Conservation (phyloP, 1,140 invertebrate genomes). For the Adoxophyes honmai region DNA sequence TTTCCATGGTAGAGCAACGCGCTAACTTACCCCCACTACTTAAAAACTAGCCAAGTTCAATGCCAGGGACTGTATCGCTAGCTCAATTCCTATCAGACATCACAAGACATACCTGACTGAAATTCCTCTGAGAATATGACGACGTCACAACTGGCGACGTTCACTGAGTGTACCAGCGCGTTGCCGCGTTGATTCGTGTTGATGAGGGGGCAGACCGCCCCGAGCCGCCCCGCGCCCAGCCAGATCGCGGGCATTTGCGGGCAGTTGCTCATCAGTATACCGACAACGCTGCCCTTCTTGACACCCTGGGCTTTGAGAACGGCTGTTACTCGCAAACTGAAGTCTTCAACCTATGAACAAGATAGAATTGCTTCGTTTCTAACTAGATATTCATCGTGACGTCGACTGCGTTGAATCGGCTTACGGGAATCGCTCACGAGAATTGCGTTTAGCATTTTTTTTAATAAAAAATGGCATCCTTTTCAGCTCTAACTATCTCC, state of each 20-base stretch:
- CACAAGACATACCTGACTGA: slow-evolving; percentile 78
- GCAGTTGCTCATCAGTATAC: slow-evolving; percentile 91
- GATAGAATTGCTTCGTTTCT: too few relatives aligned
- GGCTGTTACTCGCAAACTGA: slow-evolving; percentile 91
- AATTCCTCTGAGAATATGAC: slow-evolving; percentile 89
- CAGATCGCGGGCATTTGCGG: slow-evolving; percentile 92
- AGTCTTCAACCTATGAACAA: slow-evolving; percentile 93
- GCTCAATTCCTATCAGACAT: too few relatives aligned
- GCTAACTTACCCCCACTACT: too few relatives aligned
- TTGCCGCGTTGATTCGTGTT: slow-evolving; percentile 92
- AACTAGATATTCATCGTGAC: too few relatives aligned
- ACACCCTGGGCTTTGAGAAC: slow-evolving; percentile 88
- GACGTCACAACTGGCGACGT: slow-evolving; percentile 86
- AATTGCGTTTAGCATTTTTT: too few relatives aligned
- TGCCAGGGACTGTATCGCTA: too few relatives aligned
- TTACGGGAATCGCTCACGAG: too few relatives aligned
- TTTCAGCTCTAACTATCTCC: too few relatives aligned
- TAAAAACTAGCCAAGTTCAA: too few relatives aligned
- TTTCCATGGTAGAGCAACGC: too few relatives aligned
- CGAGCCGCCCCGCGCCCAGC: slow-evolving; percentile 93
- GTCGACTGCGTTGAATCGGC: too few relatives aligned
- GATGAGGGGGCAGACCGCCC: slow-evolving; percentile 91
- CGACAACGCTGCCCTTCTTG: slow-evolving; percentile 90
- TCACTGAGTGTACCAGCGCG: slow-evolving; percentile 91
- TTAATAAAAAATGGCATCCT: too few relatives aligned